These are phyloP conservation scores for Taphrorychus bicolor DNA, from an alignment of 2,888 invertebrate species.

Conservation along the genomic window DNA sequence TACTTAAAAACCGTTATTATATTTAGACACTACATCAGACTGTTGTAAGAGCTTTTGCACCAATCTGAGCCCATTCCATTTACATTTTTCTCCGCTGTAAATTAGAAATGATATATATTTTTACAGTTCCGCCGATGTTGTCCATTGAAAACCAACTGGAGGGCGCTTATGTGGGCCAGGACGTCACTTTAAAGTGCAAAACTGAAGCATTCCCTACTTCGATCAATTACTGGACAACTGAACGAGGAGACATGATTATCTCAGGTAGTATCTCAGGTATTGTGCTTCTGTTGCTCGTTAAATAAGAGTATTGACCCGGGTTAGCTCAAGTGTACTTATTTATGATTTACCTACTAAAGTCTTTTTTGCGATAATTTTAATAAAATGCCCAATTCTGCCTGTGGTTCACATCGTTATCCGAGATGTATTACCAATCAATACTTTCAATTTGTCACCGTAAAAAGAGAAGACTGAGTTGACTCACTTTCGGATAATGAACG, in stretches of 20 bases:
- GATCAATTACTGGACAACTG: constrained; percentile 94
- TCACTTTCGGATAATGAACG: constrained; percentile 23
- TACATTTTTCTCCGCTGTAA: background rate
- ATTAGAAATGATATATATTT: constrained; percentile 14
- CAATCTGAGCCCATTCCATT: background rate
- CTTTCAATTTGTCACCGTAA: background rate
- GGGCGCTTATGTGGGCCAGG: constrained; percentile 87
- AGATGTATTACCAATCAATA: no score
- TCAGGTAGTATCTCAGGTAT: constrained; percentile 70
- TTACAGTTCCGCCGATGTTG: constrained; percentile 90
- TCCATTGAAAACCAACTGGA: constrained; percentile 93
- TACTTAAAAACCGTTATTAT: no score
- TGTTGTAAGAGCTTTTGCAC: no score
- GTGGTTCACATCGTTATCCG: no score
- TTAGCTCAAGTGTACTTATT: background rate
- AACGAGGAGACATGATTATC: constrained; percentile 90
- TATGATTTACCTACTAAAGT: no score
- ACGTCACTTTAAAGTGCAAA: constrained; percentile 87
- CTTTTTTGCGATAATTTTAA: no score
- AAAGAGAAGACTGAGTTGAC: background rate
- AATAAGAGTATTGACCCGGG: constrained; percentile 11
- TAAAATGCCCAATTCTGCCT: no score
- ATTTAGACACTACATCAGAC: no score
- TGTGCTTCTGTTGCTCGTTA: constrained; percentile 27
- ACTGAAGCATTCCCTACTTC: constrained; percentile 92